These are phyloP conservation scores for Urocitellus parryii DNA, from an alignment of 2,113 vertebrate species.

Conservation along the genomic window DNA sequence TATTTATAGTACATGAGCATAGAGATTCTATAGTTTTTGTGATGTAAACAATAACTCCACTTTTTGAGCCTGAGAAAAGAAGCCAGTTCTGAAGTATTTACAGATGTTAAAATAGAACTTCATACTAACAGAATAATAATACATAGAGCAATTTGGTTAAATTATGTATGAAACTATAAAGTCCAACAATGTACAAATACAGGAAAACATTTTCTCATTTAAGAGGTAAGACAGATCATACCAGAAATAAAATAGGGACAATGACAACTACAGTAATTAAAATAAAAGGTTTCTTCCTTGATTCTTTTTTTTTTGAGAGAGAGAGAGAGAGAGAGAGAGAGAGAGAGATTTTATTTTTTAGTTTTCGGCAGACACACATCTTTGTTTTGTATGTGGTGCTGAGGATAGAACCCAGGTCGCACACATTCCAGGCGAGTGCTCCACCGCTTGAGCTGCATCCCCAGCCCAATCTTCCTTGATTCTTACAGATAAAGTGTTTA, in stretches of 20 bases:
- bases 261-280: slow-evolving; percentile 85
- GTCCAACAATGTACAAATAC: slow-evolving; percentile 99
- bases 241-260: slow-evolving; percentile 90
- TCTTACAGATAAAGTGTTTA: slow-evolving; percentile 93
- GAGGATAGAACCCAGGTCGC: too few relatives aligned
- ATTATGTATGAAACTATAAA: slow-evolving; percentile 99
- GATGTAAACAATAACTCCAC: slow-evolving; percentile 99
- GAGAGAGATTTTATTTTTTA: too few relatives aligned
- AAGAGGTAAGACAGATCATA: slow-evolving; percentile 96
- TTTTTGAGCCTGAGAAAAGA: slow-evolving; percentile 95
- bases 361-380: too few relatives aligned
- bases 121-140: slow-evolving; percentile 96
- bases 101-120: slow-evolving; percentile 99
- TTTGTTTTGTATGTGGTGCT: too few relatives aligned
- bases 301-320: slow-evolving; percentile 81
- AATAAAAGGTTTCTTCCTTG: slow-evolving; percentile 90
- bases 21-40: slow-evolving; percentile 99
- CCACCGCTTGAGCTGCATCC: too few relatives aligned
- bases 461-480: slow-evolving; percentile 86
- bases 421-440: too few relatives aligned
- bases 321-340: too few relatives aligned
- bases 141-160: slow-evolving; percentile 97
- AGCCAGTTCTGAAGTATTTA: slow-evolving; percentile 98
- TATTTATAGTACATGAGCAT: slow-evolving; percentile 99
- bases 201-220: slow-evolving; percentile 97